Evolutionary conservation across 2,797 vertebrate genomes (phyloP).

Genomic region (Protosalanx chinensis): DNA sequence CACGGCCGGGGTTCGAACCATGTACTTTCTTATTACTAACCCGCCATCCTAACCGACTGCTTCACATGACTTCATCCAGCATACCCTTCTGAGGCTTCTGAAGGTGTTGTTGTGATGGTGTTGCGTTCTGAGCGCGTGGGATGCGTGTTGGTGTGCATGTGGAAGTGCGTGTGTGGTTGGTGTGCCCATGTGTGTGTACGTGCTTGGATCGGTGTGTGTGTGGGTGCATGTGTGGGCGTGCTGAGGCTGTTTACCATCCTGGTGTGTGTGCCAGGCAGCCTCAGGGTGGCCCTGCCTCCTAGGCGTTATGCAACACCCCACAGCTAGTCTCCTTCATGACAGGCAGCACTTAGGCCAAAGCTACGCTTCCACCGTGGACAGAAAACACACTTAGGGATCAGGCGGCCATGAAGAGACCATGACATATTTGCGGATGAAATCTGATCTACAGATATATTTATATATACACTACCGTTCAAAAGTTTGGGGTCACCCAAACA

Average conservation of each 20-base stretch:
- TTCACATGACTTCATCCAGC: slow-evolving; percentile 23
- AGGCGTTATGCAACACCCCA: too few species aligned
- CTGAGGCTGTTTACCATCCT: slow-evolving; percentile 6
- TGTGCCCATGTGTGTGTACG: slow-evolving; percentile 10
- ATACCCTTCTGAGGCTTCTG: slow-evolving; percentile 21
- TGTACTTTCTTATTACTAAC: too few species aligned
- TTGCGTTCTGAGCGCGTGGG: slow-evolving; percentile 14
- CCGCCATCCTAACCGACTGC: too few species aligned
- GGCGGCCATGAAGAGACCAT: too few species aligned
- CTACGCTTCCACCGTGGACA: too few species aligned
- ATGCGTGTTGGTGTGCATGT: slow-evolving; percentile 14
- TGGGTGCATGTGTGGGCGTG: slow-evolving; percentile 1
- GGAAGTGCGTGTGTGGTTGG: neutral
- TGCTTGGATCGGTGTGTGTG: neutral
- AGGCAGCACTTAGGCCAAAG: neutral
- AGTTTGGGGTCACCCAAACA: too few species aligned
- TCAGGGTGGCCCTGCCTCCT: neutral
- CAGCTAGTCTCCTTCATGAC: neutral
- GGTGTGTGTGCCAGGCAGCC: neutral
- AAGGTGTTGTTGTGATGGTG: too few species aligned
- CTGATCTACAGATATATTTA: neutral
- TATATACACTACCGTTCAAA: too few species aligned
- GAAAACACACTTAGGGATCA: too few species aligned
- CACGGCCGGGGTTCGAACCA: too few species aligned
- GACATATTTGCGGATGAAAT: too few species aligned